Conservation (phyloP, 1,140 invertebrate genomes). For the Drosophila kanapiae region DNA sequence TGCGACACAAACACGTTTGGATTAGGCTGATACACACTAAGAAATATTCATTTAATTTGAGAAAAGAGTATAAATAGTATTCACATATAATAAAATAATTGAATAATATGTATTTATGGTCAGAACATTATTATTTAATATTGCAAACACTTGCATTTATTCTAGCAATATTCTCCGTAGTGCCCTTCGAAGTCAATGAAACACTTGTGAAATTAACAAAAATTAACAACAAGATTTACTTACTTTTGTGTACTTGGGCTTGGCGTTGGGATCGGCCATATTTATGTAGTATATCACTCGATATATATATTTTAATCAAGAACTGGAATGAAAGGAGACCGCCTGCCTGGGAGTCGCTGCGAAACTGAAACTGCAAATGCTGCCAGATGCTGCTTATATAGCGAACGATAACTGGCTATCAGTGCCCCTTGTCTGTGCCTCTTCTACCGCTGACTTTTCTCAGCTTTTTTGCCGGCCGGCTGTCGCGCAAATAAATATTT, state of each 20-base stretch:
- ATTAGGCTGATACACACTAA: slow-evolving; percentile 1
- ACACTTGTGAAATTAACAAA: slow-evolving; percentile 2
- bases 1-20: slow-evolving; percentile 55
- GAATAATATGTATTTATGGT: neutral
- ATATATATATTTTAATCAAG: neutral
- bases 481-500: slow-evolving; percentile 10
- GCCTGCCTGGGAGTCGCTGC: slow-evolving; percentile 30
- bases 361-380: slow-evolving; percentile 53
- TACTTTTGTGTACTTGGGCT: slow-evolving; percentile 82
- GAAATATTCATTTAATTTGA: neutral
- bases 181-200: neutral
- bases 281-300: slow-evolving; percentile 12
- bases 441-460: slow-evolving; percentile 22
- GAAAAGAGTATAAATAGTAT: neutral
- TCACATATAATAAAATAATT: neutral
- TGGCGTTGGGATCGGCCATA: slow-evolving; percentile 80
- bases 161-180: neutral
- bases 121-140: neutral
- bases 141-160: neutral
- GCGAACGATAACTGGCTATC: slow-evolving; percentile 47
- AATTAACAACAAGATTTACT: slow-evolving; percentile 46
- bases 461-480: slow-evolving; percentile 59
- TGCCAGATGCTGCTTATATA: slow-evolving; percentile 58
- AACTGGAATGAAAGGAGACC: slow-evolving; percentile 15
- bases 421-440: slow-evolving; percentile 19